These are phyloP conservation scores for Timema podura DNA, from an alignment of 2,888 invertebrate species.

Conservation along the genomic window DNA sequence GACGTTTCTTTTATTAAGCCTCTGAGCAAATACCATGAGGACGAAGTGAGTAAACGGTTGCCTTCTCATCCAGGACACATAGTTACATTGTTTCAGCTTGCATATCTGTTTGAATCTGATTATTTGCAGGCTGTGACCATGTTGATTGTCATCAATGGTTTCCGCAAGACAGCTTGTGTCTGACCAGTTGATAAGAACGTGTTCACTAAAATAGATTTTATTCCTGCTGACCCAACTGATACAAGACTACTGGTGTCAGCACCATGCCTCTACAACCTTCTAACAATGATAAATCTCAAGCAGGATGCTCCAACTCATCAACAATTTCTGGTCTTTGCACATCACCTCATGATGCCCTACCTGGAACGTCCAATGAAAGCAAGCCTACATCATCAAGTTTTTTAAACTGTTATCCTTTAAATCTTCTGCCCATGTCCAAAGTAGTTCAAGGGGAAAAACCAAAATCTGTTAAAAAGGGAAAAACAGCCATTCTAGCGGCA, in stretches of 20 bases:
- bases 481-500: not conserved
- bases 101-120: not conserved
- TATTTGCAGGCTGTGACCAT: conserved; percentile 10
- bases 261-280: not conserved
- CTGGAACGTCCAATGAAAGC: too few relatives aligned
- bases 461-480: not conserved
- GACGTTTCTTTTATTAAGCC: not conserved
- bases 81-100: not conserved
- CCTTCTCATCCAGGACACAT: not conserved
- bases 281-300: not conserved
- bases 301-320: not conserved
- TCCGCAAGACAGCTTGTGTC: not conserved
- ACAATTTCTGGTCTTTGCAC: not conserved
- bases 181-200: not conserved
- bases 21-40: not conserved
- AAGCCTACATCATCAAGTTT: too few relatives aligned
- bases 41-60: not conserved
- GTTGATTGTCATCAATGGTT: not conserved
- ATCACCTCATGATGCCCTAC: too few relatives aligned
- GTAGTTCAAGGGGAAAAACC: not conserved
- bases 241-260: too few relatives aligned
- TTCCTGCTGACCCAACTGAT: not conserved
- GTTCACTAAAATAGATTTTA: not conserved
- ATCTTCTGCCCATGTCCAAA: not conserved
- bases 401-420: not conserved